Base-by-base conservation (phyloP, 1,140 invertebrate genomes). In the Oedothorax gibbosus region DNA sequence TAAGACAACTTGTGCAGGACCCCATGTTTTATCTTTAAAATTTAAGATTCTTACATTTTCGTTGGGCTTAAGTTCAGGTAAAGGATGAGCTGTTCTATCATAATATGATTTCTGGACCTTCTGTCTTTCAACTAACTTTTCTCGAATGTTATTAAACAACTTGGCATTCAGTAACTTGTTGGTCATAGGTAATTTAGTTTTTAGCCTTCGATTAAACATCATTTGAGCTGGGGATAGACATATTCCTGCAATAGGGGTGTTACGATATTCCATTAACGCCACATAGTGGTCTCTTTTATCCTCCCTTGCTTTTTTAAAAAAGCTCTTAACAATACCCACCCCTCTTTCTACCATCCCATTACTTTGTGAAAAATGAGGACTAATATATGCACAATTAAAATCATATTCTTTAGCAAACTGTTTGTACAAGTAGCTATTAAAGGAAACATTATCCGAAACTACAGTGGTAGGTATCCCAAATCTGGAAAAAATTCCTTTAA, bases 151-250 rank as follows among this genome's bases (percentile, higher is more conserved):
- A 62, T 72, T 77, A 62, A 72, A 66, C 49, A 68, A 71, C 49
- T 69, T 15, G 35, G 72, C 18, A 76, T 60, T 21, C 35, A 76
- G 49, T 21, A 76, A 51, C 60, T 56, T 76, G 21, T 57, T 60
- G 11, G 20, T 11, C n/a, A 75, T 75, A 56, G 51, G 72, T 76
- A 76, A 8, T 60, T 76, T 76, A 14, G 72, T 60, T 54, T 76
- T 76, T 57, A 76, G 21, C 18, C 54, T 76, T 18, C 53, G 57
- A 57, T 76, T 76, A 62, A 76, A 76, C 72, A 76, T 76, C 72
- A 76, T 35, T 76, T 60, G 56, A 60, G 18, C 54, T 60, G 56
- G 72, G 60, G 18, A 35, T 56, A 75, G 56, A 75, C 21, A 50
- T 20, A 75, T 0, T 15, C 72, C 72, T 76, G 54, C 56, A n/a